Base-by-base conservation (phyloP, 2,113 vertebrate species). In the Eudyptes chrysolophus region DNA sequence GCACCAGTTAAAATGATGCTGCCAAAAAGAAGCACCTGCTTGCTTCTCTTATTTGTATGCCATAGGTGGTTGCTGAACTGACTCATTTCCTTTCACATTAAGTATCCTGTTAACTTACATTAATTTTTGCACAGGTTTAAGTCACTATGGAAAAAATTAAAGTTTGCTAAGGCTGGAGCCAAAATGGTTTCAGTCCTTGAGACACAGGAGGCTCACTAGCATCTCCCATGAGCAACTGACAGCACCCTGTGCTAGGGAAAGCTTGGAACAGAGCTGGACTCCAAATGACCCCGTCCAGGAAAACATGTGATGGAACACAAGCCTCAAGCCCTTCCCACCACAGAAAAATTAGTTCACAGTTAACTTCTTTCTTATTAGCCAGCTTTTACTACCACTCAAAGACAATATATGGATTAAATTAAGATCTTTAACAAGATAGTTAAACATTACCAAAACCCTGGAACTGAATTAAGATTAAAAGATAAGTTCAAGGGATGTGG, bases 121-220 rank as follows among this genome's bases (percentile, higher is more conserved):
- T 76, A 64, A 74, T 70, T 89, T 92, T 68, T 40, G 36, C 68
- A 94, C 69, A 70, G 58, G 40, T 94, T 95, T 84, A 87, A 91
- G 52, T 95, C 97, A 86, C 20, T 0, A 76, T 62, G 32, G 38
- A 66, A 92, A 96, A 72, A 84, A 30, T 51, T 84, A 84, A 94
- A 61, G 20, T 93, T 97, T 95, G 44, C 51, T 95, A 83, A 55
- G 13, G 83, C 64, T 66, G 42, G 32, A 94, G 54, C 29, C 68
- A 80, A 97, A 97, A 95, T 90, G 54, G 36, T 81, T 97, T 94
- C 71, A 89, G 88, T 72, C 62, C 60, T 88, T 48, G 20, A 65
- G 49, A 42, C 2, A 3, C 4, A 61, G 57, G 24, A 75, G 29
- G 10, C 48, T 80, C 68, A 48, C 42, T 17, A 62, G 25, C 19